Evolutionary conservation across 2,888 invertebrate species (phyloP).

Genomic region (Bhutanitis thaidina): DNA sequence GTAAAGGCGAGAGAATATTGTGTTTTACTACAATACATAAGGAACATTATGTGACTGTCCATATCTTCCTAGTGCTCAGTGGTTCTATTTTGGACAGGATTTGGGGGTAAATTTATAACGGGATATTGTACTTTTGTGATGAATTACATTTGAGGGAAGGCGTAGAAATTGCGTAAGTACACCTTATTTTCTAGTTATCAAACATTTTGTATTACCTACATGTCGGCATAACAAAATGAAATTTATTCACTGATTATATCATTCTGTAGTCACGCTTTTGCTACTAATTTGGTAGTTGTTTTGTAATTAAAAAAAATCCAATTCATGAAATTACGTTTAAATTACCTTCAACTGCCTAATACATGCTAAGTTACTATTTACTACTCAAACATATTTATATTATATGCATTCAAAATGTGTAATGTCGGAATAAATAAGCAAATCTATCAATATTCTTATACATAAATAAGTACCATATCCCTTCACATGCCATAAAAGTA

Average conservation of each 20-base stretch:
- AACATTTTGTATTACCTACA: too few species aligned
- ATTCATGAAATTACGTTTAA: too few species aligned
- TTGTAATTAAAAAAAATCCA: background rate
- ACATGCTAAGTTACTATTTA: too few species aligned
- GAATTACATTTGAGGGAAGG: conserved; percentile 49
- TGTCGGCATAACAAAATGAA: background rate
- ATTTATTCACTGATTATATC: background rate
- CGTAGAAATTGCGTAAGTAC: conserved; percentile 69
- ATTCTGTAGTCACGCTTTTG: background rate
- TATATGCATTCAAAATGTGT: too few species aligned
- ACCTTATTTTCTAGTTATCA: conserved; percentile 14
- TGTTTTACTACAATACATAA: conserved; percentile 46
- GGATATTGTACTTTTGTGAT: conserved; percentile 50
- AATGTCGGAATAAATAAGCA: too few species aligned
- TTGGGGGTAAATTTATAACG: conserved; percentile 58
- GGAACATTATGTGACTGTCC: conserved; percentile 50
- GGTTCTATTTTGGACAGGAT: conserved; percentile 67
- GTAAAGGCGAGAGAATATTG: conserved; percentile 28
- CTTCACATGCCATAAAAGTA: too few species aligned
- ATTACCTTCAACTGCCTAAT: too few species aligned
- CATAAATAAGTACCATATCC: too few species aligned
- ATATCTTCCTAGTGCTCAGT: conserved; percentile 41
- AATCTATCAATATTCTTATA: too few species aligned
- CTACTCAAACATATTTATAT: too few species aligned
- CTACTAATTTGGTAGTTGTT: background rate